Conservation (phyloP, 2,888 invertebrate species). For the Altica lythri region DNA sequence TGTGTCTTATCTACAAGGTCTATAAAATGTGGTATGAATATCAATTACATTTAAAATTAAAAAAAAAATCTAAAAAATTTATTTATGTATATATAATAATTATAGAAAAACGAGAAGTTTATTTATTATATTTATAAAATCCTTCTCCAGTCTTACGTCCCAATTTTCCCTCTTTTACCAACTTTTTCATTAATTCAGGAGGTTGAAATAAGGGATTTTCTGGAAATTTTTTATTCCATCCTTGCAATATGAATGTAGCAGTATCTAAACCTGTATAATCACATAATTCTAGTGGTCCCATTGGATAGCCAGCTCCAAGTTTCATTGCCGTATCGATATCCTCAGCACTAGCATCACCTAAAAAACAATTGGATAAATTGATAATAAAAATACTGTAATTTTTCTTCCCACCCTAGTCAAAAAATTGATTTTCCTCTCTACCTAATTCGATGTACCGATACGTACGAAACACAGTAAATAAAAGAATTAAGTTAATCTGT, state of each 20-base stretch:
- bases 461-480: too few relatives aligned
- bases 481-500: too few relatives aligned
- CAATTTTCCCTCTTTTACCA: slow-evolving; percentile 78
- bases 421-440: too few relatives aligned
- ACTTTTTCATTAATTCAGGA: slow-evolving; percentile 65
- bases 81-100: too few relatives aligned
- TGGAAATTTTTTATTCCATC: slow-evolving; percentile 76
- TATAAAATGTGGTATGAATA: too few relatives aligned
- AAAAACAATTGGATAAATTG: slow-evolving; percentile 1
- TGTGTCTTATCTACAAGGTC: too few relatives aligned
- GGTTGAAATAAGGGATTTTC: slow-evolving; percentile 70
- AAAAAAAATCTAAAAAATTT: slow-evolving; percentile 1
- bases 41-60: neutral
- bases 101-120: too few relatives aligned
- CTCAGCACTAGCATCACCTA: slow-evolving; percentile 70
- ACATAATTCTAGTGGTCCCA: slow-evolving; percentile 85
- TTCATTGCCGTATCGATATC: slow-evolving; percentile 92
- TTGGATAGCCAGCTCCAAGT: slow-evolving; percentile 84
- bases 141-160: slow-evolving; percentile 83
- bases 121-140: slow-evolving; percentile 76
- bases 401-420: too few relatives aligned
- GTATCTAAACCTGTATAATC: slow-evolving; percentile 88
- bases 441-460: too few relatives aligned
- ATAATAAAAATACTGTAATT: neutral
- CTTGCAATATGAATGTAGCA: slow-evolving; percentile 74